phyloP scores from a whole-genome alignment of 1,140 invertebrate genomes.

The Bicyclus anynana region DNA sequence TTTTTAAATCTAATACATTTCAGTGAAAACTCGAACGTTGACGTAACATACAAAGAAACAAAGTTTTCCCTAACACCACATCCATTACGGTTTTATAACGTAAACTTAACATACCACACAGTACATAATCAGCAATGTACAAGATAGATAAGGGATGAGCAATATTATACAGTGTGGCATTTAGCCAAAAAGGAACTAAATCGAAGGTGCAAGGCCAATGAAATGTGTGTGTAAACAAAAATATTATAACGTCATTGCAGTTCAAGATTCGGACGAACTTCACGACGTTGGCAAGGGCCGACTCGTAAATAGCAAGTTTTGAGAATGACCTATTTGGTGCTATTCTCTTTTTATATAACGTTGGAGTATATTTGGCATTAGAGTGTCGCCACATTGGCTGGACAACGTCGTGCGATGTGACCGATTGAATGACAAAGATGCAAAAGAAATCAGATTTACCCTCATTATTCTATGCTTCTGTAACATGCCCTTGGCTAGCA shows the following conservation, averaged over 20 bases:
- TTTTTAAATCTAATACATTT: constrained; percentile 5
- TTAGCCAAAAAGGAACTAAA: constrained; percentile 45
- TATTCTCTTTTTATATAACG: not conserved
- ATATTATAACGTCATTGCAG: constrained; percentile 7
- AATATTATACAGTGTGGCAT: constrained; percentile 30
- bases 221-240: constrained; percentile 15
- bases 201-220: constrained; percentile 31
- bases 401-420: no score
- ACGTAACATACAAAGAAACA: constrained; percentile 5
- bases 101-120: no score
- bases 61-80: constrained; percentile 2
- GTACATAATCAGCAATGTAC: constrained; percentile 10
- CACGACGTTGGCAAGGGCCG: constrained; percentile 2
- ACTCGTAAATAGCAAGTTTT: not conserved
- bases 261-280: not conserved
- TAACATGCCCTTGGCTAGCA: no score
- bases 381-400: no score
- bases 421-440: no score
- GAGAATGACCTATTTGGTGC: not conserved
- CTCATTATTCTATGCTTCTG: no score
- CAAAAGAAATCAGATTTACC: no score
- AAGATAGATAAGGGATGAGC: not conserved
- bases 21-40: constrained; percentile 14
- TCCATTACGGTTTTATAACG: constrained; percentile 2
- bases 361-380: not conserved